phyloP scores from a whole-genome alignment of 1,140 invertebrate species.

The Epicauta chinensis region DNA sequence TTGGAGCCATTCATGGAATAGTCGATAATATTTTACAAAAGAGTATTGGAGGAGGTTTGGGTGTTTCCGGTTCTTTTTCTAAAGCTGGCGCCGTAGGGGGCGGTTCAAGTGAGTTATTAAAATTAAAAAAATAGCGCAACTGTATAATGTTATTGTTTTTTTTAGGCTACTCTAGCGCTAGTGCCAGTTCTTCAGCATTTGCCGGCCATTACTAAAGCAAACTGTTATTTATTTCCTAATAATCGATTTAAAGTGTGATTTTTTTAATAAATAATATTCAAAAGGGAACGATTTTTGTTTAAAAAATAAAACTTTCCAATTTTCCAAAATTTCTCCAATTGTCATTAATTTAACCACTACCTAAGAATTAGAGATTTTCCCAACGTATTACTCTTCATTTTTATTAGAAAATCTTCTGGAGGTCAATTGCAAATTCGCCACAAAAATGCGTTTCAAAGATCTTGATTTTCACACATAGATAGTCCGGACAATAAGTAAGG shows the following conservation, averaged over 20 bases:
- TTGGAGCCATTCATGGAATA: not conserved
- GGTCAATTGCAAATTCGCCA: too few relatives aligned
- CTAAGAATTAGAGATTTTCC: too few relatives aligned
- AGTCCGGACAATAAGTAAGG: too few relatives aligned
- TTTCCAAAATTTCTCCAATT: too few relatives aligned
- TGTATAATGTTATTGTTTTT: not conserved
- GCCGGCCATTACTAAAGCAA: conserved; percentile 4
- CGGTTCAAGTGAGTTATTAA: conserved; percentile 3
- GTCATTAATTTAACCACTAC: too few relatives aligned
- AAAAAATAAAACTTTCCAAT: too few relatives aligned
- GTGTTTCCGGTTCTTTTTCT: conserved; percentile 3
- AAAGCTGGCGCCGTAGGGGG: conserved; percentile 3
- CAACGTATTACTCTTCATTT: too few relatives aligned
- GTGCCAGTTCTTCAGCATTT: not conserved
- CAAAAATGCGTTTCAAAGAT: too few relatives aligned
- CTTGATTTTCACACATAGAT: too few relatives aligned
- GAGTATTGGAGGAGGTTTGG: conserved; percentile 6
- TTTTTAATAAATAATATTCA: conserved; percentile 8
- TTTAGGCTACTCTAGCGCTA: conserved; percentile 7
- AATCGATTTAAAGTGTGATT: not conserved
- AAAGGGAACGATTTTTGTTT: not conserved
- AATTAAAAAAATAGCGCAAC: not conserved
- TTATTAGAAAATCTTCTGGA: too few relatives aligned
- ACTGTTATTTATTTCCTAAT: not conserved
- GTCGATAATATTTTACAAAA: conserved; percentile 6